phyloP scores from a whole-genome alignment of 1,140 invertebrate genomes.

The Stegodyphus mimosarum region DNA sequence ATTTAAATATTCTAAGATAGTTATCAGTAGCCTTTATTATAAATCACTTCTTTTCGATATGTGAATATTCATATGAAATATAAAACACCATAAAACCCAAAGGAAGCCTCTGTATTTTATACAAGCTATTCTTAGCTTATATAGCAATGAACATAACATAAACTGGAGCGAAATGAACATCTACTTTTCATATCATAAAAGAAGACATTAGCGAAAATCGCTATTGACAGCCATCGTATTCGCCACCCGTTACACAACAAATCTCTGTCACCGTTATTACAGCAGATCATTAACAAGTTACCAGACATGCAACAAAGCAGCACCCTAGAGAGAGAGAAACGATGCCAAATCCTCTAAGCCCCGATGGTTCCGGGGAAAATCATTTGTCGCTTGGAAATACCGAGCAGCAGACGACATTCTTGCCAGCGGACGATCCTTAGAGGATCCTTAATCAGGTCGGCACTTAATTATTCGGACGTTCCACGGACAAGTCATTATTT shows the following conservation, averaged over 20 bases:
- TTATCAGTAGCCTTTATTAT: no score
- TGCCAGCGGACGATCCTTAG: constrained; percentile 20
- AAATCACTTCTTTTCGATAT: no score
- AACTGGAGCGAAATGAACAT: no score
- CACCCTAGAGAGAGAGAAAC: background rate
- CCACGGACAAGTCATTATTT: constrained; percentile 33
- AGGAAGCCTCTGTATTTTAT: no score
- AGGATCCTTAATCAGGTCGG: constrained; percentile 38
- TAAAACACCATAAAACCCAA: no score
- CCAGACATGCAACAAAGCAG: background rate
- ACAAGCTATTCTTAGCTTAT: no score
- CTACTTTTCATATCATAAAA: background rate
- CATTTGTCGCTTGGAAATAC: constrained; percentile 41
- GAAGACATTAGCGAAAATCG: background rate
- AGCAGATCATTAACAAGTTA: constrained; percentile 10
- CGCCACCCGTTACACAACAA: background rate
- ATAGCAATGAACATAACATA: no score
- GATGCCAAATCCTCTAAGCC: constrained; percentile 39
- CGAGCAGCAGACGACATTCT: constrained; percentile 21
- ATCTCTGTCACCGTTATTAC: no score
- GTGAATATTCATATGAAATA: no score
- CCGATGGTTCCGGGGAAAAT: constrained; percentile 21
- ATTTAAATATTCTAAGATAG: no score
- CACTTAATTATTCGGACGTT: constrained; percentile 52
- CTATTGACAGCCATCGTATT: background rate